These are phyloP conservation scores for Pangasianodon gigas DNA, from an alignment of 2,113 vertebrate species.

Conservation along the genomic window DNA sequence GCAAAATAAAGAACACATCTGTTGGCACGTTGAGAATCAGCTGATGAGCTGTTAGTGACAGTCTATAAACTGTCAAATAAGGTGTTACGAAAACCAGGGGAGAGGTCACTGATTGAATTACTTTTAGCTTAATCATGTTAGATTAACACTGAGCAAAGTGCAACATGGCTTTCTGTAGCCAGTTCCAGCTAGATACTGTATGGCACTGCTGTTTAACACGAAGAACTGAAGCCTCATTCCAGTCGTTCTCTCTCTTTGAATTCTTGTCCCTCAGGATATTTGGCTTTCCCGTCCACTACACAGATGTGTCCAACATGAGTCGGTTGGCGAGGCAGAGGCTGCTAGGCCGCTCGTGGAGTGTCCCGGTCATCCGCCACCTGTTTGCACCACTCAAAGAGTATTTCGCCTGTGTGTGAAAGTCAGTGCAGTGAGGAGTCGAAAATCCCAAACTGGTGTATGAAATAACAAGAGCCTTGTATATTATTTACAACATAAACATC, in stretches of 20 bases:
- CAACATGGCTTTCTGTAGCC: neutral
- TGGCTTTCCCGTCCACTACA: conserved; percentile 97
- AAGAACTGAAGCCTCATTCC: neutral
- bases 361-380: conserved; percentile 97
- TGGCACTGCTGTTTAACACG: neutral
- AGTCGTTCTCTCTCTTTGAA: neutral
- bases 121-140: neutral
- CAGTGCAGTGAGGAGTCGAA: conserved; percentile 55
- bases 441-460: conserved; percentile 69
- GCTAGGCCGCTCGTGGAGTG: conserved; percentile 95
- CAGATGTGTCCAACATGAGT: conserved; percentile 99
- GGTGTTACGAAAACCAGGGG: neutral
- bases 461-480: conserved; percentile 74
- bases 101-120: neutral
- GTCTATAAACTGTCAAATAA: too few relatives aligned
- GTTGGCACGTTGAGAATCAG: neutral
- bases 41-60: too few relatives aligned
- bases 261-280: conserved; percentile 76
- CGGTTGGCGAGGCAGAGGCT: conserved; percentile 96
- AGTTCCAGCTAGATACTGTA: neutral
- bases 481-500: conserved; percentile 75
- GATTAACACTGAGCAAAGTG: neutral
- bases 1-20: neutral
- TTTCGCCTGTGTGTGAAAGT: conserved; percentile 89
- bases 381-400: conserved; percentile 99